Evolutionary conservation across 1,140 invertebrate species (phyloP), one percentile per base, ranked within the genome.

Genomic region (Penaeus indicus): DNA sequence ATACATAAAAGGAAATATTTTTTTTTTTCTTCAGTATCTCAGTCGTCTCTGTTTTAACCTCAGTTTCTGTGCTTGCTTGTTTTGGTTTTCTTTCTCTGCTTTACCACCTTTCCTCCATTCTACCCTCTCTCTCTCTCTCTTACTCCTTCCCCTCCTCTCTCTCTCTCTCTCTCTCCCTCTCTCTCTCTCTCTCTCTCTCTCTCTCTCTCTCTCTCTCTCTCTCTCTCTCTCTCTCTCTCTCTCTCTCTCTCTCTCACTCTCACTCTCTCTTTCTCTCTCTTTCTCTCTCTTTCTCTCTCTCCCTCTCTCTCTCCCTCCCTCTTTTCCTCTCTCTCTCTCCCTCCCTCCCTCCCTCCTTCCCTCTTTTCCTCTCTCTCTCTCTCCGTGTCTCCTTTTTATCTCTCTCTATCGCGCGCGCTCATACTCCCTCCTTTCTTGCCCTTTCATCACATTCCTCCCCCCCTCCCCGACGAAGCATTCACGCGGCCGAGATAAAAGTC

Each of bases 321-420:
- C 80, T 83, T 62, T 63, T 18, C 19, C 25, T 27, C 22, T 21
- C 60, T 54, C 38, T 42, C 38, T 18, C 1, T 27, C 18, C 21
- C 25, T 27, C 54, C 60, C 19, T n/a, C 38, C n/a, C 54, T 54
- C 54, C 21, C 18, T 47, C 42, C 60, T 1, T 42, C n/a, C 21
- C 42, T 80, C 7, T 47, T 16, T 54, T n/a, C 60, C 78, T 47
- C 25, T 78, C 18, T 78, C 42, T 16, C 42, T 25, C 18, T 2
- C 72, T 7, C 11, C n/a, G 5, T 11, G 25, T 16, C 72, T 27
- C 72, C 10, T 7, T 75, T 27, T 19, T 75, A 19, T 75, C 69
- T 75, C 69, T 75, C 69, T 25, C 69, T 75, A 19, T 75, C 69
- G n/a, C 67, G n/a, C 67, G 11, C 67, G 11, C 67, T 69, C 67